phyloP scores from a whole-genome alignment of 2,888 invertebrate genomes.

The Protonemura montana region DNA sequence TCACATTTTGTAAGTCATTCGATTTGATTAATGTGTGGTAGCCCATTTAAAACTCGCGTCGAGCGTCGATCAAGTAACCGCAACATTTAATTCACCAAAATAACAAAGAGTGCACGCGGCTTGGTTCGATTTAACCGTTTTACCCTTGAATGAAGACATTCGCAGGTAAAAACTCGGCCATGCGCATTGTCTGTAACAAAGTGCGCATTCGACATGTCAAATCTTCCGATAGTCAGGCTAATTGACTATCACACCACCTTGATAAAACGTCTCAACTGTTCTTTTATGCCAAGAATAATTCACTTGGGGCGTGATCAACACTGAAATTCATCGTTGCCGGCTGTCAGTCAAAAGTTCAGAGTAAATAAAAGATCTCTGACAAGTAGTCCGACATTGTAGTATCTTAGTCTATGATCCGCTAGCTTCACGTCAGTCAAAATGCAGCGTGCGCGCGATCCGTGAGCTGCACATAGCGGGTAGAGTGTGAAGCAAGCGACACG shows the following conservation, averaged over 20 bases:
- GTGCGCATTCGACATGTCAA: neutral
- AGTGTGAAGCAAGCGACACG: neutral
- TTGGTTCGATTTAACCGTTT: neutral
- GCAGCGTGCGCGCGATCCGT: neutral
- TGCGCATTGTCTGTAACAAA: too few species aligned
- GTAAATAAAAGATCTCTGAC: neutral
- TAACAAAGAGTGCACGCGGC: too few species aligned
- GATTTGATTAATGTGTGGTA: neutral
- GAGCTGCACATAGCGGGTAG: neutral
- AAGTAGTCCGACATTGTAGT: neutral
- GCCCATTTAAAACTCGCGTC: neutral
- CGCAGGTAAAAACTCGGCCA: neutral
- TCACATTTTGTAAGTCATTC: neutral
- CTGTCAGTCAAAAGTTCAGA: conserved; percentile 21
- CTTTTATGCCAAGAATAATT: neutral
- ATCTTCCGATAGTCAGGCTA: neutral
- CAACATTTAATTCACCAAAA: neutral
- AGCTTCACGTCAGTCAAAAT: neutral
- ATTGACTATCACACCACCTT: too few species aligned
- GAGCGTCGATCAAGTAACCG: neutral
- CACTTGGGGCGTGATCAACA: neutral
- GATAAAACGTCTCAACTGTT: too few species aligned
- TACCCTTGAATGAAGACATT: conserved; percentile 8
- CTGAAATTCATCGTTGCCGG: neutral
- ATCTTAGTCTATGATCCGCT: neutral